Percentiles rank a stretch among this genome's conserved stretches.
These are phyloP conservation scores for Hirtodrosophila duncani DNA, from an alignment of 2,888 invertebrate genomes.

Conservation along the genomic window DNA sequence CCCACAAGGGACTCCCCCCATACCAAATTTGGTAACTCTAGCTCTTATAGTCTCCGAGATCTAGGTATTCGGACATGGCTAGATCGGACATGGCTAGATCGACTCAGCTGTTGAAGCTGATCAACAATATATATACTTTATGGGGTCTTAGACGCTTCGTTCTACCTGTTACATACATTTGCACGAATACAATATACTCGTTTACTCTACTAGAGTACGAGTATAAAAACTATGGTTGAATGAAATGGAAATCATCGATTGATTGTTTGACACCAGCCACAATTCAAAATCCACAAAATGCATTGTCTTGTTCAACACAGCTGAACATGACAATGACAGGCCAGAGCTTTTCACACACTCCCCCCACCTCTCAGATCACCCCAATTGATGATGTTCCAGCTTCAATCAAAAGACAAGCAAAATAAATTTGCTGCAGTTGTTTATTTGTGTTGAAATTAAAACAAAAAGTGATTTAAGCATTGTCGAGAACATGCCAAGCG, in stretches of 20 bases:
- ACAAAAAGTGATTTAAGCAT: conserved; percentile 44
- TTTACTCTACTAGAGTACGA: neutral
- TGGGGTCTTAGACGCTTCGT: no score
- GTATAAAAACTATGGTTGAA: conserved; percentile 20
- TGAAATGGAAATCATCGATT: conserved; percentile 50
- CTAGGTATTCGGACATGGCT: no score
- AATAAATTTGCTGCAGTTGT: conserved; percentile 43
- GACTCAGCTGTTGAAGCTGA: no score
- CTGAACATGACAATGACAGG: conserved; percentile 52
- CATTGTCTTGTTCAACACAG: conserved; percentile 25
- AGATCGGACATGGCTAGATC: no score
- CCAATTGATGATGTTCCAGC: conserved; percentile 14
- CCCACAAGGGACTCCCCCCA: no score
- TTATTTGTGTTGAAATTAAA: conserved; percentile 28
- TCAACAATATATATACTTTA: no score
- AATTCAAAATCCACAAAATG: conserved; percentile 5
- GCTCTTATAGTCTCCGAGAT: no score
- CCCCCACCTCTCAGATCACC: neutral
- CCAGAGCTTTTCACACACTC: conserved; percentile 15
- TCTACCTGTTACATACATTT: conserved; percentile 1
- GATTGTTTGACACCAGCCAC: conserved; percentile 27
- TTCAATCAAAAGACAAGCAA: conserved; percentile 31
- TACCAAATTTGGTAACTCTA: no score
- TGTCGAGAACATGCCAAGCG: conserved; percentile 43
- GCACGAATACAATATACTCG: neutral